Conservation (phyloP, 1,140 invertebrate genomes). For the Sweltsa coloradensis region DNA sequence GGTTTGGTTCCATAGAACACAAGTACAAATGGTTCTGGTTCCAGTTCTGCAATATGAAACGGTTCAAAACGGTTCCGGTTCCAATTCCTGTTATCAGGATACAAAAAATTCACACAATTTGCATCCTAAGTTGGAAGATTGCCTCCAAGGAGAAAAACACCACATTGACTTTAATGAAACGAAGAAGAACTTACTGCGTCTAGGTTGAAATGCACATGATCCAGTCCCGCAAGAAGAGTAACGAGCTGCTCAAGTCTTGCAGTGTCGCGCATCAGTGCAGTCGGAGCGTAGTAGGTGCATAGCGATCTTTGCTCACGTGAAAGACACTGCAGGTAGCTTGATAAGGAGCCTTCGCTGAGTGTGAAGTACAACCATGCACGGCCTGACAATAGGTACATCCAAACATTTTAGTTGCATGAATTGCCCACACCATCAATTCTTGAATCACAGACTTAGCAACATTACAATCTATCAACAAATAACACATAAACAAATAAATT, state of each 20-base stretch:
- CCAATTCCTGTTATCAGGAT: neutral
- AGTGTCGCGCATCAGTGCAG: constrained; percentile 33
- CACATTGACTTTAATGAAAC: neutral
- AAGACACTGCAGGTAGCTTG: constrained; percentile 35
- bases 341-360: constrained; percentile 34
- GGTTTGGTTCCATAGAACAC: neutral
- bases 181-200: constrained; percentile 27
- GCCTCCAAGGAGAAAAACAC: neutral
- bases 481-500: no score
- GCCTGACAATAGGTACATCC: constrained; percentile 26
- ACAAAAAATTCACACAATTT: neutral
- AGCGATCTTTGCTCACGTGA: constrained; percentile 28
- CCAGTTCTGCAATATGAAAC: neutral
- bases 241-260: constrained; percentile 34
- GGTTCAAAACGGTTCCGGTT: neutral
- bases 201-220: constrained; percentile 35
- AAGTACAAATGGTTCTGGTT: neutral
- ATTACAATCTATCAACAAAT: no score
- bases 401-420: neutral
- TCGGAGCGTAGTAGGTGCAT: constrained; percentile 32
- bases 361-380: constrained; percentile 36
- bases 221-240: constrained; percentile 34
- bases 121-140: neutral
- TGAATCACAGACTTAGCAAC: no score
- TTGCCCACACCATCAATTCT: no score